phyloP scores from a whole-genome alignment of 2,888 invertebrate genomes.

The Encarsia formosa region DNA sequence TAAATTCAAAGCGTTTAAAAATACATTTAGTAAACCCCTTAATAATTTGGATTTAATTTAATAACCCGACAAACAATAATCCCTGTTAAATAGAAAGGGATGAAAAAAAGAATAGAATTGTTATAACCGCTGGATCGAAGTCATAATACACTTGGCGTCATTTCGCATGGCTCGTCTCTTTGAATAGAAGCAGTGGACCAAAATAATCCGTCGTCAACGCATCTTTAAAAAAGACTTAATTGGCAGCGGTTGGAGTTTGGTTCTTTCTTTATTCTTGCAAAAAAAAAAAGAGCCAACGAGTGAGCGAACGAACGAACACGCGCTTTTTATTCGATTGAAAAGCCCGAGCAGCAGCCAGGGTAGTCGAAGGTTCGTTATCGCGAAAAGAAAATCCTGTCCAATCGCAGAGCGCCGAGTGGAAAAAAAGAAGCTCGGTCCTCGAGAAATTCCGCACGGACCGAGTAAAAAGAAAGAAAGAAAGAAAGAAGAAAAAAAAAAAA shows the following conservation, averaged over 20 bases:
- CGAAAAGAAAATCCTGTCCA: constrained; percentile 10
- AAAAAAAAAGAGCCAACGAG: background rate
- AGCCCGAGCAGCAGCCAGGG: constrained; percentile 7
- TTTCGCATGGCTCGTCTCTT: too few relatives aligned
- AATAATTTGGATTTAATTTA: too few relatives aligned
- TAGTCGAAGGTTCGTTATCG: constrained; percentile 24
- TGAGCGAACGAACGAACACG: background rate
- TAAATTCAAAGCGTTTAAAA: too few relatives aligned
- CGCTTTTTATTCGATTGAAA: constrained; percentile 23
- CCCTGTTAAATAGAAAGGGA: too few relatives aligned
- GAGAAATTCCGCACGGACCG: constrained; percentile 19
- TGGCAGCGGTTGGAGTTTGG: constrained; percentile 13
- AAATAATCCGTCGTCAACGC: constrained; percentile 22
- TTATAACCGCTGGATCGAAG: too few relatives aligned
- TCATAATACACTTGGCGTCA: too few relatives aligned
- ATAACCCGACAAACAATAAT: too few relatives aligned
- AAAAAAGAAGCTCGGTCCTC: constrained; percentile 12
- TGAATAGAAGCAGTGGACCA: constrained; percentile 22
- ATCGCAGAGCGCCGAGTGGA: background rate
- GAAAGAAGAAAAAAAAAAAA: constrained; percentile 33
- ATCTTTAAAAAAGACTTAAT: constrained; percentile 25
- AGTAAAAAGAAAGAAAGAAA: constrained; percentile 9
- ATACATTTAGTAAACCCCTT: too few relatives aligned
- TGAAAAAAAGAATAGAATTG: too few relatives aligned
- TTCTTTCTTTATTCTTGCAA: background rate